phyloP scores from a whole-genome alignment of 2,113 vertebrate genomes.

The Hemiprocne comata region DNA sequence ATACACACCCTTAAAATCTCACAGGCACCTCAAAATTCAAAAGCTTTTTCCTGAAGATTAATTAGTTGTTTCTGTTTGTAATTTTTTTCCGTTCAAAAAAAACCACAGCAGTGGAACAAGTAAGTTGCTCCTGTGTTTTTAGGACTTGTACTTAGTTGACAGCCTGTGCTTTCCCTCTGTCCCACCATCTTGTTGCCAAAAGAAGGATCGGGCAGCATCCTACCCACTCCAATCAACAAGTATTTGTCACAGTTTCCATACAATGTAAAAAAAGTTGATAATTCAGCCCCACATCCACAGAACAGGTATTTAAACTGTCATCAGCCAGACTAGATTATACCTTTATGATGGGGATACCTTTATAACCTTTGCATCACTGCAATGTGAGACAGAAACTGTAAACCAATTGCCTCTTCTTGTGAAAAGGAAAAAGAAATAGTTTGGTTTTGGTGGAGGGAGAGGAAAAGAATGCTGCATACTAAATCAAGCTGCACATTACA shows the following conservation, averaged over 20 bases:
- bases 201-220: background rate
- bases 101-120: background rate
- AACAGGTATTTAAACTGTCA: background rate
- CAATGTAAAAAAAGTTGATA: background rate
- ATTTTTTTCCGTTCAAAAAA: background rate
- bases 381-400: background rate
- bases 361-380: background rate
- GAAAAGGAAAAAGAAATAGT: background rate
- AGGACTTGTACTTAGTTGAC: background rate
- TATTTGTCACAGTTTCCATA: background rate
- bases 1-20: background rate
- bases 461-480: background rate
- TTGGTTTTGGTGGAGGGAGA: background rate
- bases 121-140: background rate
- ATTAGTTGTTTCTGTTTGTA: background rate
- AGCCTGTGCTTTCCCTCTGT: background rate
- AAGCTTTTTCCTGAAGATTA: background rate
- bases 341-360: background rate
- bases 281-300: background rate
- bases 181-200: background rate
- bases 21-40: background rate
- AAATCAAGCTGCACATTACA: background rate
- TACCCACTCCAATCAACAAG: background rate
- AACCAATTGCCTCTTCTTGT: background rate
- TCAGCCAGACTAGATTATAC: background rate